Conservation (phyloP, 1,140 invertebrate genomes). For the Aphis craccivora region DNA sequence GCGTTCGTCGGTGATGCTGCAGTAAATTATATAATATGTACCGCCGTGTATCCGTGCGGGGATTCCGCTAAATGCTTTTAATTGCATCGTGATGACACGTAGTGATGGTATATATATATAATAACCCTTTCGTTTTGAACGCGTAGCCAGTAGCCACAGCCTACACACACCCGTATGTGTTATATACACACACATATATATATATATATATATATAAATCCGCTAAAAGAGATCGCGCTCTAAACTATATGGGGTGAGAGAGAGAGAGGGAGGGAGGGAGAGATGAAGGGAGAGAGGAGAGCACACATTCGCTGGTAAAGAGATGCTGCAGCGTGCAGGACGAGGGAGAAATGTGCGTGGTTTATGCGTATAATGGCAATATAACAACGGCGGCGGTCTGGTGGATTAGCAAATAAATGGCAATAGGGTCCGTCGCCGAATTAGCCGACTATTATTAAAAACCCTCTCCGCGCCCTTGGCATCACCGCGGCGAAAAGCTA, state of each 20-base stretch:
- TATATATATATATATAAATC: background rate
- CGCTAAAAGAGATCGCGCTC: background rate
- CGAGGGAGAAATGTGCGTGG: background rate
- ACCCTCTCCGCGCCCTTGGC: background rate
- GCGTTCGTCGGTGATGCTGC: background rate
- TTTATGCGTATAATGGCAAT: background rate
- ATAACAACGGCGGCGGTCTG: constrained; percentile 24
- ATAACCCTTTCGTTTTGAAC: background rate
- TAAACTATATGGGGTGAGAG: background rate
- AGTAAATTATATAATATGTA: background rate
- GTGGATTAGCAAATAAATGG: constrained; percentile 53
- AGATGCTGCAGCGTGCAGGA: too few relatives aligned
- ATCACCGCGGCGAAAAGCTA: background rate
- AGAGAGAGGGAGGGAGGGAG: background rate
- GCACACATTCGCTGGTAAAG: background rate
- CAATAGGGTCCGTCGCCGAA: constrained; percentile 37
- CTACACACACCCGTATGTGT: background rate
- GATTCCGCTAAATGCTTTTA: background rate
- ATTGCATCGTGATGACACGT: background rate
- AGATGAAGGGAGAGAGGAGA: too few relatives aligned
- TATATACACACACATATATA: too few relatives aligned
- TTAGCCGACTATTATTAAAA: constrained; percentile 56
- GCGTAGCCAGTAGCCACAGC: background rate
- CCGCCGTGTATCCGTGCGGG: too few relatives aligned
- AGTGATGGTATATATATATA: background rate